Base-by-base conservation (phyloP, 2,113 vertebrate species). In the Elephantulus edwardii region DNA sequence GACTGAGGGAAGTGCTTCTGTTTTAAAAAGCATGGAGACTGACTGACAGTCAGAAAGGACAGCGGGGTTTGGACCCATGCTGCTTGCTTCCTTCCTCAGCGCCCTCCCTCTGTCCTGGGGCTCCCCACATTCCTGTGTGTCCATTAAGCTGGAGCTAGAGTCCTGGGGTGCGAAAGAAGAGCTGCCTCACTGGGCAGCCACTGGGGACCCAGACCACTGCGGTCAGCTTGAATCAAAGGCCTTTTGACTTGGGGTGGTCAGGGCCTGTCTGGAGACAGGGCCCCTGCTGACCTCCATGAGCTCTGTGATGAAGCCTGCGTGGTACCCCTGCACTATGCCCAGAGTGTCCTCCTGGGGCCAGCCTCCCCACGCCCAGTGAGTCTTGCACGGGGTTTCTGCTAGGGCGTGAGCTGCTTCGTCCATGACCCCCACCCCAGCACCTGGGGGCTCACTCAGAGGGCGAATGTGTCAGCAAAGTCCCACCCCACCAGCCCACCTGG, bases 11-110 rank as follows among this genome's bases (percentile, higher is more conserved):
- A 68, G 35, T 1, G 17, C 38, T 28, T 20, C 26, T 12, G 0
- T 13, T 24, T 17, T 5, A 8, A 58, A 88, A 38, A 60, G 46
- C 9, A 5, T 60, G 54, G 54, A 66, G 10, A 22, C 6, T 0
- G 40, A 68, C n/a, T n/a, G n/a, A n/a, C n/a, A n/a, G n/a, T n/a
- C n/a, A n/a, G n/a, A n/a, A n/a, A 54, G 75, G 33, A 50, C 30
- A 0, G 4, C 3, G 16, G 14, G 13, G 28, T 33, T 11, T 16
- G 16, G n/a, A 13, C 0, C 0, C 14, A 1, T 9, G 68, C 46
- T 0, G 3, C 20, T 3, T 11, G 10, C 50, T 66, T 22, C 64
- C 60, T 24, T 52, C 79, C 46, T 13, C 19, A 83, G 11, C 17
- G n/a, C 17, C 33, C 35, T 22, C 46, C 40, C 7, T 11, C 11